Percentiles rank a stretch among this genome's conserved stretches.
Evolutionary conservation across 2,888 invertebrate species (phyloP).

Genomic region (Leptinotarsa haldemani): DNA sequence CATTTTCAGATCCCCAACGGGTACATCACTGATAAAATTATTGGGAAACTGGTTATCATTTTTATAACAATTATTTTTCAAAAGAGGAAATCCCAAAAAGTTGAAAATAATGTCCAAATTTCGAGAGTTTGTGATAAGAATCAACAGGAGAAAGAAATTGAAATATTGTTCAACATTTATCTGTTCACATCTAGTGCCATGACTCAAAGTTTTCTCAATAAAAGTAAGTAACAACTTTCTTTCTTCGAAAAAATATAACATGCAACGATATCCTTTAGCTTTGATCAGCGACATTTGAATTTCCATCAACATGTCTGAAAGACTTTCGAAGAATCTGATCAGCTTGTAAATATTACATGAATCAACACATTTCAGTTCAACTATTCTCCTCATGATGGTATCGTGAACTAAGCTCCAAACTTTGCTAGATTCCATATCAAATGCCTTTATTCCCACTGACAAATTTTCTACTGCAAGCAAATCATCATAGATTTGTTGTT

Average conservation of each 20-base stretch:
- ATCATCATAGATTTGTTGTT: slow-evolving; percentile 42
- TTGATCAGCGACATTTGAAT: slow-evolving; percentile 42
- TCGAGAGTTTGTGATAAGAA: slow-evolving; percentile 48
- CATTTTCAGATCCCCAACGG: slow-evolving; percentile 45
- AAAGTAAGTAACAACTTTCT: slow-evolving; percentile 35
- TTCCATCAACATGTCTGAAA: slow-evolving; percentile 39
- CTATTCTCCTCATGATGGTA: slow-evolving; percentile 35
- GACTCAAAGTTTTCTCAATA: slow-evolving; percentile 46
- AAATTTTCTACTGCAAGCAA: slow-evolving; percentile 33
- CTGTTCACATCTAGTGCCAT: slow-evolving; percentile 42
- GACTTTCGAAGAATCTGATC: slow-evolving; percentile 36
- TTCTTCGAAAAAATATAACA: slow-evolving; percentile 48
- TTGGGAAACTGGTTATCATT: slow-evolving; percentile 48
- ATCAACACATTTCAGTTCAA: slow-evolving; percentile 28
- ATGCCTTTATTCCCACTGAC: slow-evolving; percentile 38
- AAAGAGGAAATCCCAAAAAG: slow-evolving; percentile 51
- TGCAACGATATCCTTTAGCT: slow-evolving; percentile 29
- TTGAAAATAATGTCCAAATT: slow-evolving; percentile 56
- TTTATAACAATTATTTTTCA: slow-evolving; percentile 45
- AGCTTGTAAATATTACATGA: slow-evolving; percentile 31
- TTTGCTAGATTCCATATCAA: slow-evolving; percentile 36
- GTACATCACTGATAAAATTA: slow-evolving; percentile 48
- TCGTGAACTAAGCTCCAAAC: slow-evolving; percentile 47
- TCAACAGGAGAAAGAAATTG: slow-evolving; percentile 49
- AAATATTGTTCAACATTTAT: slow-evolving; percentile 33